Evolutionary conservation across 2,113 vertebrate species (phyloP).

Genomic region (Sardina pilchardus): DNA sequence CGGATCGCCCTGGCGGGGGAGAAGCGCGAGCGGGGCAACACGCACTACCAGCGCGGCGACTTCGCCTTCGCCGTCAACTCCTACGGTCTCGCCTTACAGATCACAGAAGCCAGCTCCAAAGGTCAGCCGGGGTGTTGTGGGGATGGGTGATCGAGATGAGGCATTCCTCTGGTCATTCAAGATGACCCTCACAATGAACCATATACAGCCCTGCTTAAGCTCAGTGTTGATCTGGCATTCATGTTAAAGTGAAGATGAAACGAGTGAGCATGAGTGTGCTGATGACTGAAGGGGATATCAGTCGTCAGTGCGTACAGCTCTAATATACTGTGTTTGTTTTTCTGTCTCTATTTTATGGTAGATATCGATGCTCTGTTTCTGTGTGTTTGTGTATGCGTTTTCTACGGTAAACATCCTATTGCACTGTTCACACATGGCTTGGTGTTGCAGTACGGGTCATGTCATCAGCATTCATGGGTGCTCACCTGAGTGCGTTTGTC

Average conservation of each 20-base stretch:
- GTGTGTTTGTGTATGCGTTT: too few species aligned
- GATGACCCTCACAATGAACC: too few species aligned
- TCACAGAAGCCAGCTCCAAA: slow-evolving; percentile 87
- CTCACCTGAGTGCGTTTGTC: background rate
- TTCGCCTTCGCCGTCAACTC: slow-evolving; percentile 92
- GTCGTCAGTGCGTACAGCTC: too few species aligned
- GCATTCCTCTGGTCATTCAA: background rate
- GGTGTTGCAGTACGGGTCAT: too few species aligned
- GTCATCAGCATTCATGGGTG: background rate
- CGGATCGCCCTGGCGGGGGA: slow-evolving; percentile 79
- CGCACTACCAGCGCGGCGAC: slow-evolving; percentile 86
- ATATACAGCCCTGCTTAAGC: too few species aligned
- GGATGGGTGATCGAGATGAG: background rate
- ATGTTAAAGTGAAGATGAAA: background rate
- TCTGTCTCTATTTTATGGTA: too few species aligned
- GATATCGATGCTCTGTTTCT: too few species aligned
- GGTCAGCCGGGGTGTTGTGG: slow-evolving; percentile 65
- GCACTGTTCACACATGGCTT: too few species aligned
- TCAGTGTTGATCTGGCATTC: background rate
- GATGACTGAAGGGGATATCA: too few species aligned
- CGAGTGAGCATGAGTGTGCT: too few species aligned
- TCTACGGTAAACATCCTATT: too few species aligned
- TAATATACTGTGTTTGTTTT: too few species aligned
- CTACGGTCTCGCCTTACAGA: slow-evolving; percentile 87
- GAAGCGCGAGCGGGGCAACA: slow-evolving; percentile 88